Evolutionary conservation across 2,888 invertebrate species (phyloP), one percentile per base, ranked within the genome.

Genomic region (Cataglyphis rosenhaueri): DNA sequence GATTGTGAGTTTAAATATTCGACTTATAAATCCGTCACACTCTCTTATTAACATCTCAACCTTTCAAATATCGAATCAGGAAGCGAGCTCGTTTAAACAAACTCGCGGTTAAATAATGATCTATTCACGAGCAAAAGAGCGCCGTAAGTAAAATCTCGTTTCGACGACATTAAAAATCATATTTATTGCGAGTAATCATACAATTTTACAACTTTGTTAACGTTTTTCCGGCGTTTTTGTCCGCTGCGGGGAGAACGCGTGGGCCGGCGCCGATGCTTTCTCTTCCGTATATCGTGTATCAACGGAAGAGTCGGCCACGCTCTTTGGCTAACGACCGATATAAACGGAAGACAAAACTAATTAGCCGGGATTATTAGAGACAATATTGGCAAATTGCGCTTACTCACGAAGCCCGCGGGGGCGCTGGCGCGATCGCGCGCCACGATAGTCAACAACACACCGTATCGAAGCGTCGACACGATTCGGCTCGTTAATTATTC

Each of bases 401-500:
- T 85, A 85, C 86, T 90, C 86, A 84, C 84, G 85, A 35, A 32
- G 57, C 86, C 83, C 79, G 87, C 86, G 75, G 68, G 68, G 78
- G 32, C 78, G 87, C 84, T 85, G 76, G 87, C 85, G 87, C 83
- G 92, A 91, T 92, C 91, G 89, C 87, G 89, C 89, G 76, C 85
- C 64, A 68, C 87, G 92, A 92, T 91, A 92, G 86, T 48, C 48
- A 0, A 88, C 89, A 87, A 89, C 86, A 83, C 84, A 9, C 35
- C 44, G 76, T 48, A 48, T 86, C 90, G 91, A 82, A 92, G 91
- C 92, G 91, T 92, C 89, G 85, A 90, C 91, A 91, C 91, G 92
- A 92, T 90, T 92, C 89, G 87, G 88, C 92, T 92, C 92, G 92
- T 93, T 92, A 92, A 92, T 93, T 92, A 92, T 90, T 90, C 89